A percentile compares a stretch with the other conserved stretches of the same genome.
These are phyloP conservation scores for Pteropus rufus DNA, from an alignment of 2,797 vertebrate genomes.

Conservation along the genomic window DNA sequence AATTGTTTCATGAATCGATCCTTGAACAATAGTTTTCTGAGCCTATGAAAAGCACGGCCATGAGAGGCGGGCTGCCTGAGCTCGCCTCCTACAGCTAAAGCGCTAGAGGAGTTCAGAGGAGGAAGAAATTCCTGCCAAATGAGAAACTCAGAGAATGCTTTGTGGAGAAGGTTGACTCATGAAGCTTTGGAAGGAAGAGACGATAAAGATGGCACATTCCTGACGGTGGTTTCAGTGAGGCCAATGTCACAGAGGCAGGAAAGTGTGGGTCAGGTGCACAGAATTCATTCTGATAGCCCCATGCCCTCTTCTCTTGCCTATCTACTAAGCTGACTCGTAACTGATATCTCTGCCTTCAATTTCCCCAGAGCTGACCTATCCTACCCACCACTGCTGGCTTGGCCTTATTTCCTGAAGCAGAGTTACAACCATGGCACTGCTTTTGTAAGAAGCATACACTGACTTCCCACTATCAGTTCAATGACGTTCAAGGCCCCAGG, in stretches of 20 bases:
- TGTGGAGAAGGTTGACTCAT: neutral
- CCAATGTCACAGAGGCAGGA: neutral
- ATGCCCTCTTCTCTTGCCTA: neutral
- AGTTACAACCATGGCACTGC: too few relatives aligned
- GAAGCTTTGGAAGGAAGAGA: neutral
- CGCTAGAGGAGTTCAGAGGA: neutral
- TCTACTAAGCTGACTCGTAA: neutral
- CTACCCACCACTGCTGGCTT: neutral
- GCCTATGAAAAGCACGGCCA: neutral
- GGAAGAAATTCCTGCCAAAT: neutral
- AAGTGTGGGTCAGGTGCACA: neutral
- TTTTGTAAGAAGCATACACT: neutral
- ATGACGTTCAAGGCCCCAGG: neutral
- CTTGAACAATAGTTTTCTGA: neutral
- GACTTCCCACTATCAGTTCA: neutral
- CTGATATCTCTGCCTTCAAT: neutral
- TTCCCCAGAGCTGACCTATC: neutral
- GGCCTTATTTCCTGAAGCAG: neutral
- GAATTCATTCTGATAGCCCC: neutral
- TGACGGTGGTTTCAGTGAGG: neutral
- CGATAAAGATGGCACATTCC: neutral
- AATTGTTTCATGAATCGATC: neutral
- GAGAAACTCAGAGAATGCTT: neutral
- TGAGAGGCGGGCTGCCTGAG: too few relatives aligned
- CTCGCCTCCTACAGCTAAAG: neutral